A percentile compares a stretch with the other conserved stretches of the same genome.
These are phyloP conservation scores for Urocolius indicus DNA, from an alignment of 2,113 vertebrate species.

Conservation along the genomic window DNA sequence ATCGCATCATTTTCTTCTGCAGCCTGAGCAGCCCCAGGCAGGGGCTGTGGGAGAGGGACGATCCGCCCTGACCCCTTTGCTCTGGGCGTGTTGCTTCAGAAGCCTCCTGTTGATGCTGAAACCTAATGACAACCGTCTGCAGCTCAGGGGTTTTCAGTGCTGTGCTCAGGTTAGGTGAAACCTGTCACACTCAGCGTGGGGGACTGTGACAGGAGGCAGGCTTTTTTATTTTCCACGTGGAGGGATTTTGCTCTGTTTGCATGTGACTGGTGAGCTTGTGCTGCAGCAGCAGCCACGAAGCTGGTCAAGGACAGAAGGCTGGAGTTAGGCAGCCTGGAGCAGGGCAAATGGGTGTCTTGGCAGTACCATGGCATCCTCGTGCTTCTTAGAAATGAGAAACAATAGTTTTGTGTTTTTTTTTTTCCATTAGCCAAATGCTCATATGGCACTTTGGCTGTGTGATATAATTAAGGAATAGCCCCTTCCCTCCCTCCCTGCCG, in stretches of 20 bases:
- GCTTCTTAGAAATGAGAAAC: background rate
- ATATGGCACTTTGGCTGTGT: slow-evolving; percentile 21
- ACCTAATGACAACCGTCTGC: background rate
- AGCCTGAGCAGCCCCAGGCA: background rate
- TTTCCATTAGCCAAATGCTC: slow-evolving; percentile 16
- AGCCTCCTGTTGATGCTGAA: slow-evolving; percentile 14
- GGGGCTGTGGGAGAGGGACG: background rate
- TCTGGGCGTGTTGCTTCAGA: background rate
- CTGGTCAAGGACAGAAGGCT: background rate
- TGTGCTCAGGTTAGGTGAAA: background rate
- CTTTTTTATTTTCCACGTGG: background rate
- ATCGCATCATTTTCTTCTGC: background rate
- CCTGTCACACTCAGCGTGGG: background rate
- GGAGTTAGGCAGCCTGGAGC: background rate
- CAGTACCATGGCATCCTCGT: background rate
- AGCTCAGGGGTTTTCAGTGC: background rate
- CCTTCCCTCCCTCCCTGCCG: background rate
- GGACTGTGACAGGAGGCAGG: background rate
- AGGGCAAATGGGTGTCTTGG: background rate
- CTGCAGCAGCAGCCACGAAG: background rate
- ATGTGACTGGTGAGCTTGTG: accelerated
- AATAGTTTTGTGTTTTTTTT: background rate
- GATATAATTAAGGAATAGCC: slow-evolving; percentile 36
- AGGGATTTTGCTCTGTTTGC: background rate
- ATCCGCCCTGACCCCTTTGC: background rate